Base-by-base conservation (phyloP, 2,888 invertebrate genomes). In the Anoplius nigerrimus region DNA sequence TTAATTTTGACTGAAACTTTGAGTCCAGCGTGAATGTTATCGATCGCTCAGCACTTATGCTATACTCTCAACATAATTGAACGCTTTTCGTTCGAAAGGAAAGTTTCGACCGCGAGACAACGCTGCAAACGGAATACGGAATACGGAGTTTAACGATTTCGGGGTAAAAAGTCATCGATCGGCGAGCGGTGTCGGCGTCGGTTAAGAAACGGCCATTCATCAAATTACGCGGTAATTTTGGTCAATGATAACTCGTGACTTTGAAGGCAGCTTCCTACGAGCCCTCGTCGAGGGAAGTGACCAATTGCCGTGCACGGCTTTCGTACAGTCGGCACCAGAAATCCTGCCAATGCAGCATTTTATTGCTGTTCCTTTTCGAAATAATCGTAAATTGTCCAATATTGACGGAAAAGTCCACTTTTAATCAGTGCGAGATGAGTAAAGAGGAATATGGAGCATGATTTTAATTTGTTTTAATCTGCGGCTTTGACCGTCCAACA, bases 211-310 rank as follows among this genome's bases (percentile, higher is more conserved):
- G 68, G 66, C 64, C 71, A 75, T 79, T 69, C 79, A 75, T 79
- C 77, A 75, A 77, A 79, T 79, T 79, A 85, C 81, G 79, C 76
- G 82, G 84, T 86, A 84, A 88, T 88, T 88, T 87, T 84, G 86
- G 82, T 82, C 87, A 87, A 88, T 87, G 87, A 88, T 87, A 86
- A 88, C 87, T 87, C 84, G 85, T 88, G 88, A 88, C 88, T 88
- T 88, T 88, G 87, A 88, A 87, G 87, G 84, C 84, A 83, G 83
- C 86, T 87, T 87, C 87, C 87, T 87, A 87, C 86, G 83, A 86
- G 82, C 84, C 79, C 83, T 79, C 85, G 82, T 69, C 74, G 84
- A 85, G 86, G 88, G 88, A 88, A 88, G 88, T 88, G 78, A 83
- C 82, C 86, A 84, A 88, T 88, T 88, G 88, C 81, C 76, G 80